Base-by-base conservation (phyloP, 53 echinoderm and acorn worm genomes). In the Echinarachnius parma region DNA sequence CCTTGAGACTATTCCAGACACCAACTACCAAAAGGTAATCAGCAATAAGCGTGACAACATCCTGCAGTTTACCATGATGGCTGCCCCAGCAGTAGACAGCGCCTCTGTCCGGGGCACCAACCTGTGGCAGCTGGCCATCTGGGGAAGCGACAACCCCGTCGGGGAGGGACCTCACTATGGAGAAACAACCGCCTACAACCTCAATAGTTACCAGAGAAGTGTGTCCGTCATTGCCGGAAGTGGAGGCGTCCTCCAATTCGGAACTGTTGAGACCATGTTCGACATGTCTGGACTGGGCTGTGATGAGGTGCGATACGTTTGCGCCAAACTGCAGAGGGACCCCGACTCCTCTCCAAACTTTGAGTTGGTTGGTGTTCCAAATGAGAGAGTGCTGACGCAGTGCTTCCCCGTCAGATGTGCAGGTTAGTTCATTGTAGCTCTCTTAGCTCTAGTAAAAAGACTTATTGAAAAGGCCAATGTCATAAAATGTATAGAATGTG, bases 271-370 rank as follows among this genome's bases (percentile, higher is more conserved):
- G 53, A 74, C 76, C 37, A 80, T 82, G 26, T 83, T 88, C 25
- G 86, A 92, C 75, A 98, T 98, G 98, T 77, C 80, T 3, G 83
- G 81, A 3, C 54, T 82, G 24, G 46, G 57, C 15, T 98, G 98
- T 56, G 36, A 75, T 15, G 86, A 98, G 0, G 83, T 92, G 29
- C 71, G 16, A 28, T 88, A 92, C 56, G 48, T 98, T 22, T 98
- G 98, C 52, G 85, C 83, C 1, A 77, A 77, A 29, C 83, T 98
- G 2, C 60, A 76, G 5, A 85, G 86, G 59, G 75, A 68, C 1
- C 4, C 48, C 16, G 33, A 62, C 2, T 76, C 98, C 37, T 59
- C 57, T 15, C 91, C 98, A 34, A 88, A 88, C 31, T 98, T 88
- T 84, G 79, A 85, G 30, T 58, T 98, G 16, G 28, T 64, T 22